A percentile compares a stretch with the other conserved stretches of the same genome.
Evolutionary conservation across 2,113 vertebrate species (phyloP).

Genomic region (Ammodramus savannarum): DNA sequence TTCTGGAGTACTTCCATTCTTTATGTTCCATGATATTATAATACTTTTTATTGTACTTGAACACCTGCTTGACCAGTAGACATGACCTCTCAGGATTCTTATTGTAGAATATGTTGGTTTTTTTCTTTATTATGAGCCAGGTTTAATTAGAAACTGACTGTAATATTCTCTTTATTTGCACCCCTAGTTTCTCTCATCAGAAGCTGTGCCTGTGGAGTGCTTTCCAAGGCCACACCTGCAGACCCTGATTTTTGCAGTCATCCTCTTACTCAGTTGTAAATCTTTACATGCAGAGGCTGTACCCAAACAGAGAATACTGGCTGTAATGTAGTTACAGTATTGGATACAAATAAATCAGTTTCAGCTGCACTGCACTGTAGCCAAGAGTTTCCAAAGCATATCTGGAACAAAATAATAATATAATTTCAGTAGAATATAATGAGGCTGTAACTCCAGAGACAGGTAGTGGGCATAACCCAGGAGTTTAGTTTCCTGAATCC

Average conservation of each 20-base stretch:
- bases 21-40: background rate
- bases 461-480: background rate
- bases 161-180: background rate
- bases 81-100: background rate
- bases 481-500: background rate
- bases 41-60: background rate
- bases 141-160: background rate
- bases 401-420: background rate
- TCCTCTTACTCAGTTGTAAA: background rate
- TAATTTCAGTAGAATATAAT: background rate
- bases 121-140: background rate
- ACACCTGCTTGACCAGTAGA: background rate
- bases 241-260: background rate
- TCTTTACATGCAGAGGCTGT: background rate
- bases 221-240: background rate
- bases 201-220: background rate
- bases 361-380: background rate
- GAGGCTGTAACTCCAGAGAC: background rate
- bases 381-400: background rate
- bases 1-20: background rate
- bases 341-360: background rate
- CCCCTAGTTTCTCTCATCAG: background rate
- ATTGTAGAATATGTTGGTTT: background rate
- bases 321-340: background rate
- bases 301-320: background rate